Percentiles rank a stretch among this genome's conserved stretches.
Evolutionary conservation across 2,113 vertebrate genomes (phyloP).

Genomic region (Cavia porcellus): DNA sequence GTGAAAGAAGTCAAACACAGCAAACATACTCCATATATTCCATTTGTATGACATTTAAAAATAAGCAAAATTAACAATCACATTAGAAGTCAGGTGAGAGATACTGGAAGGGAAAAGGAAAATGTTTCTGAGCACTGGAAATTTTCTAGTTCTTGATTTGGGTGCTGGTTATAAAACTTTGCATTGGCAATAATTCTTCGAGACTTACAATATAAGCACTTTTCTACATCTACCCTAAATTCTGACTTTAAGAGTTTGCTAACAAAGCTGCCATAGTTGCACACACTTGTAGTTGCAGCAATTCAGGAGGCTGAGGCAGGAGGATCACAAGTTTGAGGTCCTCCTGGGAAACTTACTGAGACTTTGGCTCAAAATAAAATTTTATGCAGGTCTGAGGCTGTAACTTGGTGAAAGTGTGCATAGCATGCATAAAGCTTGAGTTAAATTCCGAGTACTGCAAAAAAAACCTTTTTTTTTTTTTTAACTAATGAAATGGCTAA

Average conservation of each 20-base stretch:
- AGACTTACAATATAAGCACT: constrained; percentile 18
- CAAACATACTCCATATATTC: background rate
- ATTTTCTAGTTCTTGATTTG: constrained; percentile 6
- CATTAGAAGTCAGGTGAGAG: background rate
- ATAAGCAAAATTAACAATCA: background rate
- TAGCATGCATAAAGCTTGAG: background rate
- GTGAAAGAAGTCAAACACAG: constrained; percentile 33
- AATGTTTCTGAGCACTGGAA: background rate
- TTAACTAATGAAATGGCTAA: constrained; percentile 14
- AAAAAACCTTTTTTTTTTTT: background rate
- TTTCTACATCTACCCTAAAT: constrained; percentile 25
- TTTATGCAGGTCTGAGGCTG: background rate
- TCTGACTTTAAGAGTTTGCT: constrained; percentile 31
- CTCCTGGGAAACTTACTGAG: background rate
- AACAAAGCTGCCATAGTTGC: background rate
- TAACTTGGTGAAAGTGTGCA: background rate
- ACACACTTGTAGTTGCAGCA: background rate
- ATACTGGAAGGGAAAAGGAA: no score
- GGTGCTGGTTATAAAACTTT: background rate
- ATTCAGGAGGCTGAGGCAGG: background rate
- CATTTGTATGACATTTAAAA: constrained; percentile 40
- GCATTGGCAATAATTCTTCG: constrained; percentile 27
- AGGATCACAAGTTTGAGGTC: background rate
- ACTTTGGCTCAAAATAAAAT: background rate
- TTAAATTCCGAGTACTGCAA: background rate